Percentiles rank a stretch among this genome's conserved stretches.
phyloP scores from a whole-genome alignment of 2,888 invertebrate genomes.

The Baronia brevicornis region DNA sequence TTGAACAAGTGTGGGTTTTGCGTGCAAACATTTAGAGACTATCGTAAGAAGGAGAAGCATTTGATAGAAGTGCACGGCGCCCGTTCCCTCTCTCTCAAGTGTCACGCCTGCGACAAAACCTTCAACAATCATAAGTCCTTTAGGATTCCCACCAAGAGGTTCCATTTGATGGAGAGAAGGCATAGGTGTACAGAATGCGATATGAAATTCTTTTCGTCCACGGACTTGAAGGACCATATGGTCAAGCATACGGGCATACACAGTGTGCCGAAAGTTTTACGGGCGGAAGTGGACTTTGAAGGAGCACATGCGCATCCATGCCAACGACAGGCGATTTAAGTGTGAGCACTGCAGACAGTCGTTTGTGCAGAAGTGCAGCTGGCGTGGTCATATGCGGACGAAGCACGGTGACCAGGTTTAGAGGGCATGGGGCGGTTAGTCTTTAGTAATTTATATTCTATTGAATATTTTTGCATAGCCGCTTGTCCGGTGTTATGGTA shows the following conservation, averaged over 20 bases:
- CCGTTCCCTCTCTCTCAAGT: constrained; percentile 16
- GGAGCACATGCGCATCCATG: constrained; percentile 27
- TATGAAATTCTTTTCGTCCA: constrained; percentile 37
- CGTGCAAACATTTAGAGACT: constrained; percentile 21
- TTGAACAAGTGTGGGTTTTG: constrained; percentile 27
- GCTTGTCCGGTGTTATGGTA: too few species aligned
- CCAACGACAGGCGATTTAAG: constrained; percentile 16
- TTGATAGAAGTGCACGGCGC: constrained; percentile 22
- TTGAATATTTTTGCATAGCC: too few species aligned
- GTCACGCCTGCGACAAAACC: constrained; percentile 23
- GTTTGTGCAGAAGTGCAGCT: constrained; percentile 22
- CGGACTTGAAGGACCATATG: constrained; percentile 43
- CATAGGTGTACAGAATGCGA: constrained; percentile 27
- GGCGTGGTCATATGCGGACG: constrained; percentile 20
- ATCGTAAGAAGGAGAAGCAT: constrained; percentile 23
- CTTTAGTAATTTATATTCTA: not conserved
- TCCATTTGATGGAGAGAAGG: constrained; percentile 25
- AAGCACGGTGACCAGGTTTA: constrained; percentile 24
- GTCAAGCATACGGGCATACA: constrained; percentile 39
- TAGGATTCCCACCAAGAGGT: constrained; percentile 20
- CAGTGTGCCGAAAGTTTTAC: constrained; percentile 35
- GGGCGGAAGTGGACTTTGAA: constrained; percentile 21
- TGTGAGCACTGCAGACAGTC: constrained; percentile 20
- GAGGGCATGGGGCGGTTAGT: constrained; percentile 1
- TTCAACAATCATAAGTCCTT: constrained; percentile 20